Conservation (phyloP, 2,888 invertebrate species). For the Calliphora vomitoria region DNA sequence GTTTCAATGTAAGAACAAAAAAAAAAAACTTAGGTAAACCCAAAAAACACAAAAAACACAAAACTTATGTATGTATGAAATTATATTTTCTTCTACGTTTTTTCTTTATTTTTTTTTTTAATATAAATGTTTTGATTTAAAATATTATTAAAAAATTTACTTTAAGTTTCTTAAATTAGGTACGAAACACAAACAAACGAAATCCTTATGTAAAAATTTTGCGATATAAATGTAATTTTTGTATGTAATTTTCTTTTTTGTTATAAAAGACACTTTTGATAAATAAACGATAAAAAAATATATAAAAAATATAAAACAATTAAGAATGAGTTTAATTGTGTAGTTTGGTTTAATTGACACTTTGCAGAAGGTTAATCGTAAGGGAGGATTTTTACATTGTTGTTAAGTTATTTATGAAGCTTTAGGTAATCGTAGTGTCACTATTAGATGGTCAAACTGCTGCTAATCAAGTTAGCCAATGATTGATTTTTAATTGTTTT, state of each 20-base stretch:
- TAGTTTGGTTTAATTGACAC: not conserved
- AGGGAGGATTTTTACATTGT: not conserved
- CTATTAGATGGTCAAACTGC: not conserved
- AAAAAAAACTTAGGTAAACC: constrained; percentile 49
- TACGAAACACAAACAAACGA: constrained; percentile 56
- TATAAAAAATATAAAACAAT: constrained; percentile 28
- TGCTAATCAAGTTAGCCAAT: constrained; percentile 14
- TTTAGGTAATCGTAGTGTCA: constrained; percentile 4
- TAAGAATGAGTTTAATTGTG: not conserved
- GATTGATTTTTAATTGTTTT: constrained; percentile 52
- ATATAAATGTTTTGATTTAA: constrained; percentile 56
- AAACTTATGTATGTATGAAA: constrained; percentile 26
- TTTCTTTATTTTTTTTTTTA: constrained; percentile 27
- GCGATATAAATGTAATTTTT: constrained; percentile 62
- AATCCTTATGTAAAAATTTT: constrained; percentile 61
- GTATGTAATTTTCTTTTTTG: constrained; percentile 59
- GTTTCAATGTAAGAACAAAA: constrained; percentile 31
- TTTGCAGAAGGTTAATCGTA: constrained; percentile 16
- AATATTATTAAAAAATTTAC: constrained; percentile 48
- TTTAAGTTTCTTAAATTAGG: constrained; percentile 71
- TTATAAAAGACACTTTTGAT: constrained; percentile 64
- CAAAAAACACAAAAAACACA: constrained; percentile 19
- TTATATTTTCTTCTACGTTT: not conserved
- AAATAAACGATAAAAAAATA: constrained; percentile 66
- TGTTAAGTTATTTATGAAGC: constrained; percentile 18